Base-by-base conservation (phyloP, 37 sponge, comb jelly and placozoan species). In the Tethya wilhelma region DNA sequence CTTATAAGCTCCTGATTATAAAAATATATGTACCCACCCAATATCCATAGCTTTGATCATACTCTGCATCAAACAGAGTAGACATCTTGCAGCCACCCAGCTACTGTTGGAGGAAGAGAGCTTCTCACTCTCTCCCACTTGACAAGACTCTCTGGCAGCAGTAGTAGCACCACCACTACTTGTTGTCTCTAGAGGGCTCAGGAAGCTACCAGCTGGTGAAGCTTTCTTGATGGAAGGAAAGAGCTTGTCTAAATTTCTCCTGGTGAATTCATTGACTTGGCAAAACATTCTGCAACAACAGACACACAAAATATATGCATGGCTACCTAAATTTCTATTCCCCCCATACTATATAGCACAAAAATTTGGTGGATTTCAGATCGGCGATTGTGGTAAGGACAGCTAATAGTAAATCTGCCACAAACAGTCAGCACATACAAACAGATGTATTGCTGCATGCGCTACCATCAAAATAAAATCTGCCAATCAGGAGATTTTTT, bases 191-290 rank as follows among this genome's bases (percentile, higher is more conserved):
- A 28, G 34, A 28, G 77, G 77, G 8, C 44, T 62, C 40, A 78
- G 38, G 0, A 66, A 0, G 30, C 20, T 26, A 20, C 56, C 67
- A 44, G 67, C 20, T 38, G 79, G 63, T 19, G n/a, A n/a, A n/a
- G n/a, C n/a, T 38, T 65, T n/a, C 55, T 46, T 78, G 25, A 63
- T 38, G 23, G 71, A 70, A 0, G 73, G 55, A 64, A 81, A 72
- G 62, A 81, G 43, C 7, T 17, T 44, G 32, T 32, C 49, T 63
- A 59, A 26, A 64, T 81, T 57, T 17, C 38, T 59, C 2, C 60
- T 72, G 12, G 82, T 70, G 58, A 59, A 81, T 20, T 81, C 82
- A 44, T 44, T 62, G 44, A 81, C 82, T 25, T 34, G 71, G 44
- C 82, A 81, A 53, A 64, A 81, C 70, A 80, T 0, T 1, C 80